These are phyloP conservation scores for Conops quadrifasciatus DNA, from an alignment of 2,888 invertebrate species.

Conservation along the genomic window DNA sequence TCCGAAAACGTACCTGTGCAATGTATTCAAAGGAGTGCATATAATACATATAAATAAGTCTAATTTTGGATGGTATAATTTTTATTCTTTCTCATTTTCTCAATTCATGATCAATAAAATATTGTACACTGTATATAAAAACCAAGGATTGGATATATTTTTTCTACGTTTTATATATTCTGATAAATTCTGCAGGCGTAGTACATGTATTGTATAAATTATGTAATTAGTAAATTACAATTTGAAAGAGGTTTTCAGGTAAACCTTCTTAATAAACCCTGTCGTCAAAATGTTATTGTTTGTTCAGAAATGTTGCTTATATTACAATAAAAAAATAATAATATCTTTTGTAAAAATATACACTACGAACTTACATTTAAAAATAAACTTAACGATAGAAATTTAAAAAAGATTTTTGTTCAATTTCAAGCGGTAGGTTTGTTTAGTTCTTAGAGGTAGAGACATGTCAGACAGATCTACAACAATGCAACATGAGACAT, in stretches of 20 bases:
- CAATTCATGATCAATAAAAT: too few relatives aligned
- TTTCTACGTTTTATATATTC: constrained; percentile 1
- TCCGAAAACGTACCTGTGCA: too few relatives aligned
- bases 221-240: background rate
- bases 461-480: background rate
- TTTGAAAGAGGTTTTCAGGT: too few relatives aligned
- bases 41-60: too few relatives aligned
- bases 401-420: background rate
- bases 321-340: constrained; percentile 6
- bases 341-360: constrained; percentile 15
- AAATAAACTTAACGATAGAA: constrained; percentile 12
- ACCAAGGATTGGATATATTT: background rate
- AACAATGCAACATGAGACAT: background rate
- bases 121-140: too few relatives aligned
- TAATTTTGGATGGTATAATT: too few relatives aligned
- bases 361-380: constrained; percentile 14
- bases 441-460: constrained; percentile 25
- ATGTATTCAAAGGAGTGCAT: too few relatives aligned
- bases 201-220: too few relatives aligned
- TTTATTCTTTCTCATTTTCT: too few relatives aligned
- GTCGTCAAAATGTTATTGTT: background rate
- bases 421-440: constrained; percentile 21
- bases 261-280: too few relatives aligned
- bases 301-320: background rate
- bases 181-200: background rate